Conservation (phyloP, 2,888 invertebrate species). For the Cephus spinipes region DNA sequence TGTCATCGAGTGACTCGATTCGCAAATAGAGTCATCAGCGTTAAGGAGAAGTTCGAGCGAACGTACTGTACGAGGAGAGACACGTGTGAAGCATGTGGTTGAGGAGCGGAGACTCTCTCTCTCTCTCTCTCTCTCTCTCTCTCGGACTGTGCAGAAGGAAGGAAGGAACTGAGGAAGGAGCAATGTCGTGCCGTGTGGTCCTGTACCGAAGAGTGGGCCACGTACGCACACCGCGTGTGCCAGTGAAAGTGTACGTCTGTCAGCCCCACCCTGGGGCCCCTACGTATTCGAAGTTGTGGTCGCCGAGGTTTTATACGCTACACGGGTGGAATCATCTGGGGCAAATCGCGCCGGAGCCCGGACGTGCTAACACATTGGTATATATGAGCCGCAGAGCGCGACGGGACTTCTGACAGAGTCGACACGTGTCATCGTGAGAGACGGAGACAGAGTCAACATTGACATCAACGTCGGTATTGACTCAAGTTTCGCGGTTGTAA, state of each 20-base stretch:
- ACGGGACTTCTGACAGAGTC: conserved; percentile 12
- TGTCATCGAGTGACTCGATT: neutral
- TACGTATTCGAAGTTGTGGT: conserved; percentile 46
- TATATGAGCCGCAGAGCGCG: conserved; percentile 20
- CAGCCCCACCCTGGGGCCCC: conserved; percentile 41
- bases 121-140: too few species aligned
- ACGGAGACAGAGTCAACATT: neutral
- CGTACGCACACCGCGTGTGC: conserved; percentile 21
- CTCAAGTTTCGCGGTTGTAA: neutral
- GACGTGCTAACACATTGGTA: conserved; percentile 38
- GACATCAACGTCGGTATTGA: neutral
- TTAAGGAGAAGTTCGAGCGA: neutral
- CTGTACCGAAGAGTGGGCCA: neutral
- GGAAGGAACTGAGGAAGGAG: conserved; percentile 3
- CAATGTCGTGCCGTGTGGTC: neutral
- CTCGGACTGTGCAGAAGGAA: neutral
- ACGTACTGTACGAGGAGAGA: neutral
- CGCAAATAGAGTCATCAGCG: neutral
- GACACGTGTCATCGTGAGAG: conserved; percentile 5
- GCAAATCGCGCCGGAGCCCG: conserved; percentile 42
- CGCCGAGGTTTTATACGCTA: conserved; percentile 38
- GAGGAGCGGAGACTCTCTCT: too few species aligned
- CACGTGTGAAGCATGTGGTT: neutral
- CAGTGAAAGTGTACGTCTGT: conserved; percentile 49
- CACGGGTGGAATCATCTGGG: conserved; percentile 39